Conservation (phyloP, 2,888 invertebrate genomes). For the Meteorus colon region DNA sequence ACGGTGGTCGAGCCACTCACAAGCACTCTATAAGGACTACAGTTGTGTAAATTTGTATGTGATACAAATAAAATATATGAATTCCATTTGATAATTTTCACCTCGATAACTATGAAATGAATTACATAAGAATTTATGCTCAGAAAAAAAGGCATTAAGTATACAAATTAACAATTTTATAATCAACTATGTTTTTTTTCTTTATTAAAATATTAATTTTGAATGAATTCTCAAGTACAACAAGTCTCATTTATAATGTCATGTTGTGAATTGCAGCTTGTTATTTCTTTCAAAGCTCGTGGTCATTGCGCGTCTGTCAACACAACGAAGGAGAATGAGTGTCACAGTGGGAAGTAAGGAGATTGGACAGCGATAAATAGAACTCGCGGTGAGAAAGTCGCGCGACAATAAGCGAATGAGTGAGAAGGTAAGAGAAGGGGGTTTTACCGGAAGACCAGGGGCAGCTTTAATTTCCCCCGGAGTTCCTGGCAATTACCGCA, state of each 20-base stretch:
- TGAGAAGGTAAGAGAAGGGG: conserved; percentile 28
- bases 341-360: conserved; percentile 49
- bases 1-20: neutral
- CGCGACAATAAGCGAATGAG: conserved; percentile 43
- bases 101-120: too few relatives aligned
- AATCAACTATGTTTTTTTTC: neutral
- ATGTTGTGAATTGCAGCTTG: neutral
- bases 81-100: too few relatives aligned
- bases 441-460: conserved; percentile 67
- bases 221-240: neutral
- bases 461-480: conserved; percentile 72
- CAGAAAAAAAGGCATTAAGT: too few relatives aligned
- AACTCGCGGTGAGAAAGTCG: conserved; percentile 56
- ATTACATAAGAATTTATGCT: too few relatives aligned
- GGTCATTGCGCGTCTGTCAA: conserved; percentile 64
- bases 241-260: neutral
- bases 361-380: conserved; percentile 67
- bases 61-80: too few relatives aligned
- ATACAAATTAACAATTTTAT: too few relatives aligned
- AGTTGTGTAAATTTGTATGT: neutral
- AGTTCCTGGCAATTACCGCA: conserved; percentile 71
- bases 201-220: neutral
- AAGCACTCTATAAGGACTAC: neutral
- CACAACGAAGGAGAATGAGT: conserved; percentile 65
- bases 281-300: neutral